Conservation (phyloP, 2,113 vertebrate species). For the Cebidichthys violaceus region DNA sequence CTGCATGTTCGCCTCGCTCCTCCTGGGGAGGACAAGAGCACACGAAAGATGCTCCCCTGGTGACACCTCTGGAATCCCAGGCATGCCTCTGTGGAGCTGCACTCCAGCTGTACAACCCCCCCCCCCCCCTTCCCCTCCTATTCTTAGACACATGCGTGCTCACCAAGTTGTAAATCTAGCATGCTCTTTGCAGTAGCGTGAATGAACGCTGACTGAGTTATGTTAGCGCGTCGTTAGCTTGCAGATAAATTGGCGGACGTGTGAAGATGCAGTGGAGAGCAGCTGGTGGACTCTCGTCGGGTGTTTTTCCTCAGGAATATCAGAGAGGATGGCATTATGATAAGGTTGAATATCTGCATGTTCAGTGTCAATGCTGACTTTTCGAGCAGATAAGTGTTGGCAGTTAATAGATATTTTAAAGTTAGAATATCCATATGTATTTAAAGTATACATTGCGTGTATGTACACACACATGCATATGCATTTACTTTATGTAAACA, state of each 20-base stretch:
- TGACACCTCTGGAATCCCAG: conserved; percentile 74
- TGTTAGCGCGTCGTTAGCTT: not conserved
- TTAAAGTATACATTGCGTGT: not conserved
- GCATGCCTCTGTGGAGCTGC: conserved; percentile 57
- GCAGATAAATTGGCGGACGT: conserved; percentile 35
- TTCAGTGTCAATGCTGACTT: not conserved
- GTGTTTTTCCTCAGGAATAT: conserved; percentile 25
- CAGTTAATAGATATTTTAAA: not conserved
- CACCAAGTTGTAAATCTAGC: conserved; percentile 54
- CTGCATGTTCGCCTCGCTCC: conserved; percentile 48
- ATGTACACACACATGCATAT: not conserved
- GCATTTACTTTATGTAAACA: not conserved
- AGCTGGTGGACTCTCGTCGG: conserved; percentile 7
- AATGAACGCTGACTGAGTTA: conserved; percentile 36
- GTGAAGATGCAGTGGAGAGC: conserved; percentile 20
- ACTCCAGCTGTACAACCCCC: conserved; percentile 28
- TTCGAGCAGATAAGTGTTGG: not conserved
- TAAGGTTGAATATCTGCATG: not conserved
- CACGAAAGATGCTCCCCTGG: conserved; percentile 60
- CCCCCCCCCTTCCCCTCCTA: conserved; percentile 44
- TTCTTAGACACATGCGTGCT: conserved; percentile 46
- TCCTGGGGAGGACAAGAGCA: conserved; percentile 53
- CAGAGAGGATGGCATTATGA: not conserved
- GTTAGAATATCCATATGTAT: not conserved
- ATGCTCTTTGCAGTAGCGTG: conserved; percentile 40